These are phyloP conservation scores for Gnathonemus longibarbis DNA, from an alignment of 2,113 vertebrate genomes.

Conservation along the genomic window DNA sequence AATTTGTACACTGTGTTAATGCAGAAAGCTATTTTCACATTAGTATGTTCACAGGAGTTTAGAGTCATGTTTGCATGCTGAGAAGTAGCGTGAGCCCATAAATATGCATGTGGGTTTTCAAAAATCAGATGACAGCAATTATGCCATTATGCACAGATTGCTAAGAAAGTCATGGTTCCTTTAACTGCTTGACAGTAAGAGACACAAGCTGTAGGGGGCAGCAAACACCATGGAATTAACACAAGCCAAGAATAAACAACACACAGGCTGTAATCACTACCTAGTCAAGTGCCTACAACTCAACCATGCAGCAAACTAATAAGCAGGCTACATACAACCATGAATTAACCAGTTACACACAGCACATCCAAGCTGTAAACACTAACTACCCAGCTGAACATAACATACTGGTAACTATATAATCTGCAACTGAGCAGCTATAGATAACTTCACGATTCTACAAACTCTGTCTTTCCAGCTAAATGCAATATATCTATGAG, in stretches of 20 bases:
- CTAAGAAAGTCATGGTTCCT: slow-evolving; percentile 4
- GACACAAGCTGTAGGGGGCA: background rate
- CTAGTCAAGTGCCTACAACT: background rate
- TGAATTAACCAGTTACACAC: background rate
- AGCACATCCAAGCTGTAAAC: background rate
- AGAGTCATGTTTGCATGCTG: background rate
- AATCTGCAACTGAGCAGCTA: background rate
- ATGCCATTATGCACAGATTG: slow-evolving; percentile 18
- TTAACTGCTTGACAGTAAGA: background rate
- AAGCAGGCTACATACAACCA: background rate
- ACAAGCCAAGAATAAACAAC: background rate
- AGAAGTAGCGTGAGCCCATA: background rate
- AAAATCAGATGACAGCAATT: slow-evolving; percentile 30
- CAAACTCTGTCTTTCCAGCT: background rate
- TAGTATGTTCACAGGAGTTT: background rate
- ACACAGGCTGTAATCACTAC: background rate
- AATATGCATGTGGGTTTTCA: slow-evolving; percentile 19
- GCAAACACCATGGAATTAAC: background rate
- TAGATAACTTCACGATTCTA: background rate
- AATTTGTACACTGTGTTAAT: background rate
- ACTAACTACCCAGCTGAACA: background rate
- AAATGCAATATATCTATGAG: background rate
- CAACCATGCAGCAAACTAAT: background rate
- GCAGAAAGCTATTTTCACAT: background rate
- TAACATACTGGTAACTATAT: background rate